phyloP scores from a whole-genome alignment of 2,888 invertebrate genomes.

The Drosophila kokeensis region DNA sequence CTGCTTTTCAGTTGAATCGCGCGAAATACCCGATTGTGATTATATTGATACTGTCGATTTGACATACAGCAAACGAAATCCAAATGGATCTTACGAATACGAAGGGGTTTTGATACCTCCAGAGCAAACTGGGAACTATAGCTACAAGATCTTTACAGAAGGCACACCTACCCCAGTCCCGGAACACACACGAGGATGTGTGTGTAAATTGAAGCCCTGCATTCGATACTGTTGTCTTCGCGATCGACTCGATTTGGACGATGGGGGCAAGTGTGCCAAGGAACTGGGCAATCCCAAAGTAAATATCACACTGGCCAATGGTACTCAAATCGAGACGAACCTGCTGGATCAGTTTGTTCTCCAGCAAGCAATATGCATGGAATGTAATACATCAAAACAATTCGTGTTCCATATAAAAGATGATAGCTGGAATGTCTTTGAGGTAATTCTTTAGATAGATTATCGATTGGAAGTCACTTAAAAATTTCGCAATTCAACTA shows the following conservation, averaged over 20 bases:
- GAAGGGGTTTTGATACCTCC: conserved; percentile 50
- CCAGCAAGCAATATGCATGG: neutral
- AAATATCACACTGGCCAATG: conserved; percentile 20
- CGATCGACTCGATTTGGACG: neutral
- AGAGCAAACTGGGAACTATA: conserved; percentile 36
- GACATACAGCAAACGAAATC: conserved; percentile 23
- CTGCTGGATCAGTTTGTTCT: conserved; percentile 20
- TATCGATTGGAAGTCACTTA: neutral
- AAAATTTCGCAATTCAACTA: neutral
- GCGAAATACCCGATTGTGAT: conserved; percentile 31
- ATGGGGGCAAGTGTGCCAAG: conserved; percentile 9
- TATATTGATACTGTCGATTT: conserved; percentile 58
- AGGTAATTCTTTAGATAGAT: conserved; percentile 1
- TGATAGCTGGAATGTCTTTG: conserved; percentile 30
- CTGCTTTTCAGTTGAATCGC: neutral
- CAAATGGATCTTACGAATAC: conserved; percentile 58
- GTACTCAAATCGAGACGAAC: no score
- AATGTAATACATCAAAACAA: neutral
- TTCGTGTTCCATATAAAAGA: no score
- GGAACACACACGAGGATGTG: conserved; percentile 3
- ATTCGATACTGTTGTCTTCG: no score
- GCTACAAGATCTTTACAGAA: conserved; percentile 29
- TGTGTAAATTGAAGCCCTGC: no score
- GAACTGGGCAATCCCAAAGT: neutral
- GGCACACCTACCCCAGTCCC: neutral